Evolutionary conservation across 2,113 vertebrate species (phyloP).

Genomic region (Prinia subflava): DNA sequence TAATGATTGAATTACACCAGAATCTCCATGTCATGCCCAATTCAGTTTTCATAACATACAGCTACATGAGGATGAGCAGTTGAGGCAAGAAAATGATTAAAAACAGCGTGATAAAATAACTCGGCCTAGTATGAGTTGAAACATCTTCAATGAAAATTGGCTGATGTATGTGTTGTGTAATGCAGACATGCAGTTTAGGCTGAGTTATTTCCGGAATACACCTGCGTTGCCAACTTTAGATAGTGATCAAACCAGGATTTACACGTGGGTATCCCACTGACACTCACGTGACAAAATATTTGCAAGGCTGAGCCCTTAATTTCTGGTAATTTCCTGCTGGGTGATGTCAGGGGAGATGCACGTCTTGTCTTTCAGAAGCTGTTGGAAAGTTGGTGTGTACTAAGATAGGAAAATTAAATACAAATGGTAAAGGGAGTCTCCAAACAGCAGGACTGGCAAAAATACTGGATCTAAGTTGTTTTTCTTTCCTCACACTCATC

Average conservation of each 20-base stretch:
- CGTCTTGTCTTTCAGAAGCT: conserved; percentile 32
- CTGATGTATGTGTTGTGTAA: not conserved
- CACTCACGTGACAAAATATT: conserved; percentile 4
- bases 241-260: not conserved
- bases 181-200: not conserved
- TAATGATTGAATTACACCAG: not conserved
- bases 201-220: not conserved
- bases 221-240: not conserved
- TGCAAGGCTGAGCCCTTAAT: not conserved
- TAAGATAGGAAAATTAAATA: conserved; percentile 61
- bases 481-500: conserved; percentile 58
- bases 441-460: conserved; percentile 58
- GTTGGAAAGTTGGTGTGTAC: conserved; percentile 30
- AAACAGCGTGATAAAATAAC: conserved; percentile 46
- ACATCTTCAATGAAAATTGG: not conserved
- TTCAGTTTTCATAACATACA: not conserved
- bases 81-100: conserved; percentile 17
- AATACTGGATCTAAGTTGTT: conserved; percentile 40
- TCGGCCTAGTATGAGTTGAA: not conserved
- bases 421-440: conserved; percentile 57
- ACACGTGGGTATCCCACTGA: not conserved
- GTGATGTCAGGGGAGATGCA: conserved; percentile 27
- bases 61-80: conserved; percentile 8
- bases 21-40: not conserved
- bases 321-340: not conserved